Evolutionary conservation across 2,888 invertebrate species (phyloP), one percentile per base, ranked within the genome.

Genomic region (Athrips mouffetella): DNA sequence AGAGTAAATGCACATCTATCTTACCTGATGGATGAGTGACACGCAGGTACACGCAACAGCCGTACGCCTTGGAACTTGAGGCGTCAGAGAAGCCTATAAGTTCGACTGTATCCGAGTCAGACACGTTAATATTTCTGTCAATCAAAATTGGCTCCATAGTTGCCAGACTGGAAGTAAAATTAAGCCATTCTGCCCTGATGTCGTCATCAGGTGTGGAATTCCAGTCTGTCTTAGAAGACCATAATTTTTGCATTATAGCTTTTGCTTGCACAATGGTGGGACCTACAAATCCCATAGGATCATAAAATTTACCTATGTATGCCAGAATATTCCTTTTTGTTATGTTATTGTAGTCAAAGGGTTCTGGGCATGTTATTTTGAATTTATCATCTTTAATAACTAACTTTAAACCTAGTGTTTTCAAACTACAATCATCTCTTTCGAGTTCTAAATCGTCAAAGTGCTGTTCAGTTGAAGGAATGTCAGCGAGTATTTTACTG

Each of bases 281-380:
- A n/a, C 48, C 21, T 1, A 45, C 46, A 15, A 52, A 50, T 1
- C 53, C 58, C 35, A 55, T 29, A 1, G 55, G 58, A 16, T 58
- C 55, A 49, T 54, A 56, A 15, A 54, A 52, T 31, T 48, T 56
- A 20, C 45, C 37, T 31, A 58, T 54, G 29, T 49, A 52, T 23
- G 49, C 51, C 10, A 55, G 25, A 23, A 54, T 52, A 4, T 39
- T 8, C 3, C 58, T 29, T 48, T 58, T 58, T 10, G 55, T 47
- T 15, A 41, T 16, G 29, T 44, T 48, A 10, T 11, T 11, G n/a
- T 6, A 20, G 27, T 23, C 23, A 20, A 33, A 33, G 2, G 15
- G 23, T 10, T 48, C 25, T 11, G 42, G 48, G 18, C n/a, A 48
- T 5, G 31, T 21, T 15, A 48, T 25, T 11, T 16, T 35, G 25